phyloP scores from a whole-genome alignment of 2,797 vertebrate genomes.

The Clarias fuscus region DNA sequence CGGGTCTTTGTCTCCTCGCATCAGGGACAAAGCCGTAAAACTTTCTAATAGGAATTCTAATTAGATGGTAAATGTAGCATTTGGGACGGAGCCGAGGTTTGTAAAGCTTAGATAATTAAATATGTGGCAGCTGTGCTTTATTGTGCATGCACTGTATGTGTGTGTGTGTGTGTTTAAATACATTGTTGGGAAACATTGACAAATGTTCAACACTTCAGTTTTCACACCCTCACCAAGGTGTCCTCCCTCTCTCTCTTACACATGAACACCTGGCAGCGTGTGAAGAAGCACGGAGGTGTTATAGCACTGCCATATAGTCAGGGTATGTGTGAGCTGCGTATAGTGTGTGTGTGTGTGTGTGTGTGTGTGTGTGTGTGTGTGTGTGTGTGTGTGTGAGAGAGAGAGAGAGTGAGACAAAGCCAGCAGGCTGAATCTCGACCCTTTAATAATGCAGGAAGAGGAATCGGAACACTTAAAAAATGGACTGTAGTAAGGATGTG shows the following conservation, averaged over 20 bases:
- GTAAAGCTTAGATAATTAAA: constrained; percentile 20
- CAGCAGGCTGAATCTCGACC: background rate
- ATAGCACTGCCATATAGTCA: background rate
- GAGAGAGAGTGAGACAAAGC: background rate
- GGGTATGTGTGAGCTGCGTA: background rate
- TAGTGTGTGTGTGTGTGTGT: background rate
- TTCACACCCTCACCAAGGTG: constrained; percentile 25
- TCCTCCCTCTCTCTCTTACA: background rate
- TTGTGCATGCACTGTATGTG: background rate
- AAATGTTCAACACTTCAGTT: constrained; percentile 31
- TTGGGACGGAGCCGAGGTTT: constrained; percentile 14
- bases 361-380: background rate
- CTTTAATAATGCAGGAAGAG: background rate
- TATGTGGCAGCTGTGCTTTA: constrained; percentile 14
- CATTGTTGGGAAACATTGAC: constrained; percentile 31
- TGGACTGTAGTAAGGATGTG: background rate
- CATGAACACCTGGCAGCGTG: constrained; percentile 27
- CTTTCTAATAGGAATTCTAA: constrained; percentile 13
- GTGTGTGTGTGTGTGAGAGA: constrained; percentile 17
- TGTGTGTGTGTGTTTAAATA: background rate
- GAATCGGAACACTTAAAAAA: constrained; percentile 8
- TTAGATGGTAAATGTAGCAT: constrained; percentile 18
- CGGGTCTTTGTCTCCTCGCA: background rate
- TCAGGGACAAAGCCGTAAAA: background rate
- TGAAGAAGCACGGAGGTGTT: constrained; percentile 1